phyloP scores from a whole-genome alignment of 92 coral and sea anemone species.

The Palythoa caribaeorum region DNA sequence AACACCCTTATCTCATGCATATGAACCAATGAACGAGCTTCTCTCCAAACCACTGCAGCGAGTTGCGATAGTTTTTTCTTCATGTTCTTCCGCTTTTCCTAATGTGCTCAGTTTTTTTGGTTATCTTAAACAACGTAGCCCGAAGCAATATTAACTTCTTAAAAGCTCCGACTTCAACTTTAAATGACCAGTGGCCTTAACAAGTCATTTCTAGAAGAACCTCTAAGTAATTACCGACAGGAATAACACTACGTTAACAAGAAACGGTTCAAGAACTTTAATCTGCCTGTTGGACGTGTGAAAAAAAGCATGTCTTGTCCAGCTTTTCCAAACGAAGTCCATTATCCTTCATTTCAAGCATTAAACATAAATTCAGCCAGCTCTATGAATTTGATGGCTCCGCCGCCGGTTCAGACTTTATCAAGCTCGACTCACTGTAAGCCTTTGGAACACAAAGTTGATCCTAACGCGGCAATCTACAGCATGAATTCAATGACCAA shows the following conservation, averaged over 20 bases:
- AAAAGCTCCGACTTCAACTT: slow-evolving; percentile 17
- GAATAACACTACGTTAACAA: not conserved
- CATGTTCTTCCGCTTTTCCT: slow-evolving; percentile 57
- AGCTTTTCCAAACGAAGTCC: slow-evolving; percentile 66
- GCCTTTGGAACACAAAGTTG: slow-evolving; percentile 82
- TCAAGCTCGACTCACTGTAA: slow-evolving; percentile 80
- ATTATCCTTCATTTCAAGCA: slow-evolving; percentile 77
- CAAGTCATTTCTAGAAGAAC: not conserved
- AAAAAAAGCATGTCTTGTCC: slow-evolving; percentile 64
- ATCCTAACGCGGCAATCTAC: slow-evolving; percentile 62
- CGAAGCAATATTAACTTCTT: slow-evolving; percentile 16
- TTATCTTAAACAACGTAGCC: slow-evolving; percentile 40
- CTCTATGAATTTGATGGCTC: slow-evolving; percentile 70
- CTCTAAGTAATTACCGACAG: not conserved
- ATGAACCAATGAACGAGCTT: slow-evolving; percentile 63
- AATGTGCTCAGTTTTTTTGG: slow-evolving; percentile 33
- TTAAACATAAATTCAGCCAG: slow-evolving; percentile 68
- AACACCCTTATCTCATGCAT: slow-evolving; percentile 54
- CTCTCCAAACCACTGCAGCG: slow-evolving; percentile 35
- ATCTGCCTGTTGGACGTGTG: not conserved
- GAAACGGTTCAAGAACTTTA: not conserved
- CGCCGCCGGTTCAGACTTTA: slow-evolving; percentile 69
- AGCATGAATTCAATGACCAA: slow-evolving; percentile 63
- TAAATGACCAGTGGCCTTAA: not conserved
- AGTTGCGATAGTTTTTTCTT: slow-evolving; percentile 55